These are phyloP conservation scores for Apamea sordens DNA, from an alignment of 2,888 invertebrate genomes.

Conservation along the genomic window DNA sequence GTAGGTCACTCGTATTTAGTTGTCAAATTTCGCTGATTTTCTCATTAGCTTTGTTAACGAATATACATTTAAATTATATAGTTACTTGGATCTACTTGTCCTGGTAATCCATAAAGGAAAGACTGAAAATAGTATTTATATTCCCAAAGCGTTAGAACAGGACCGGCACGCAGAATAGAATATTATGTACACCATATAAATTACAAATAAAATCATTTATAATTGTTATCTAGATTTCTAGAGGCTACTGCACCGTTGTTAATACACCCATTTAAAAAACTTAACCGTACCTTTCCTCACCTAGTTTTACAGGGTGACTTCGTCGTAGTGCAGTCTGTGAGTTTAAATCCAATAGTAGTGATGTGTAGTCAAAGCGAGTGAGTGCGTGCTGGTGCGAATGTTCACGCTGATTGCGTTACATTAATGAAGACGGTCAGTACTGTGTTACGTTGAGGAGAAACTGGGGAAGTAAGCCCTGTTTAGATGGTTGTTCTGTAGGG, in stretches of 20 bases:
- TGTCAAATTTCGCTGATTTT: slow-evolving; percentile 45
- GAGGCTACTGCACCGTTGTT: not conserved
- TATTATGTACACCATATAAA: too few species aligned
- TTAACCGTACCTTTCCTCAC: not conserved
- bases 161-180: not conserved
- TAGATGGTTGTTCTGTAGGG: not conserved
- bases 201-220: not conserved
- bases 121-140: not conserved
- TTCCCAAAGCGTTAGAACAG: not conserved
- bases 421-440: slow-evolving; percentile 73
- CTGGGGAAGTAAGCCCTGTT: slow-evolving; percentile 2
- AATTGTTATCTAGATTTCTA: not conserved
- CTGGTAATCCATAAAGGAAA: not conserved
- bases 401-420: slow-evolving; percentile 77
- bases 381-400: slow-evolving; percentile 66
- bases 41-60: slow-evolving; percentile 52
- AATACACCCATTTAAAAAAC: too few species aligned
- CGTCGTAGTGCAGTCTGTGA: slow-evolving; percentile 18
- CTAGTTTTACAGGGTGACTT: not conserved
- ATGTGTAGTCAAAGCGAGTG: slow-evolving; percentile 22
- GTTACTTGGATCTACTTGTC: not conserved
- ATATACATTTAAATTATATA: slow-evolving; percentile 26
- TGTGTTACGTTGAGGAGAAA: slow-evolving; percentile 26
- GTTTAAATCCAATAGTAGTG: slow-evolving; percentile 50
- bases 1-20: slow-evolving; percentile 55